phyloP scores from a whole-genome alignment of 2,888 invertebrate genomes.

The Imbricaverruca yamaguchii region DNA sequence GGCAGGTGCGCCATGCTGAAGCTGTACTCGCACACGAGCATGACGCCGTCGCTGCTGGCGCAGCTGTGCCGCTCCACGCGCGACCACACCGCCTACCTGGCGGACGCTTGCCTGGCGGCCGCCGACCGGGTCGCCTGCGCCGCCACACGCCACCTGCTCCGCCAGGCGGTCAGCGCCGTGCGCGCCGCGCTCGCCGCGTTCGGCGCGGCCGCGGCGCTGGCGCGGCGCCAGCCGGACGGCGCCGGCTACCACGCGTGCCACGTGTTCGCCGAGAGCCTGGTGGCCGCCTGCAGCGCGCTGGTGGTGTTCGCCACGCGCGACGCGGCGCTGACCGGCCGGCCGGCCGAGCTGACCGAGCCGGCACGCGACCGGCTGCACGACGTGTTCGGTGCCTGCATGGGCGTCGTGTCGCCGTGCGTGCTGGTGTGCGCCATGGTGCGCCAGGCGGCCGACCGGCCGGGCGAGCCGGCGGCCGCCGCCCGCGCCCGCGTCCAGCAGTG shows the following conservation, averaged over 20 bases:
- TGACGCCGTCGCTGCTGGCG: neutral
- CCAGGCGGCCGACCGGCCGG: conserved; percentile 37
- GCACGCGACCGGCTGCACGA: conserved; percentile 38
- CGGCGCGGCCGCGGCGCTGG: neutral
- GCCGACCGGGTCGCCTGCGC: neutral
- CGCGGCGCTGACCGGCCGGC: conserved; percentile 38
- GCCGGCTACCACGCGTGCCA: conserved; percentile 35
- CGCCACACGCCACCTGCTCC: neutral
- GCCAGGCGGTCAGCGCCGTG: neutral
- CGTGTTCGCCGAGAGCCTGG: conserved; percentile 40
- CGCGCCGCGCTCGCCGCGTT: neutral
- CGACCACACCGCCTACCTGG: neutral
- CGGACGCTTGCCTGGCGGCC: neutral
- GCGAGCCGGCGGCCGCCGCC: conserved; percentile 16
- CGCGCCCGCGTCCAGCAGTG: conserved; percentile 29
- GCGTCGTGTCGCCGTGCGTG: conserved; percentile 40
- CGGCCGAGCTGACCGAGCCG: conserved; percentile 36
- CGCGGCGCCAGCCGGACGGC: neutral
- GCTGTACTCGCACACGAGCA: neutral
- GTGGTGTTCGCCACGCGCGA: conserved; percentile 39
- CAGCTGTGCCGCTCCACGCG: neutral
- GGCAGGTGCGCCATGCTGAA: neutral
- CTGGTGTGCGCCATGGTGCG: conserved; percentile 39
- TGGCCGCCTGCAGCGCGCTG: conserved; percentile 38
- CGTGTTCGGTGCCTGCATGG: conserved; percentile 40